These are phyloP conservation scores for Clarias gariepinus DNA, from an alignment of 2,113 vertebrate species.

Conservation along the genomic window DNA sequence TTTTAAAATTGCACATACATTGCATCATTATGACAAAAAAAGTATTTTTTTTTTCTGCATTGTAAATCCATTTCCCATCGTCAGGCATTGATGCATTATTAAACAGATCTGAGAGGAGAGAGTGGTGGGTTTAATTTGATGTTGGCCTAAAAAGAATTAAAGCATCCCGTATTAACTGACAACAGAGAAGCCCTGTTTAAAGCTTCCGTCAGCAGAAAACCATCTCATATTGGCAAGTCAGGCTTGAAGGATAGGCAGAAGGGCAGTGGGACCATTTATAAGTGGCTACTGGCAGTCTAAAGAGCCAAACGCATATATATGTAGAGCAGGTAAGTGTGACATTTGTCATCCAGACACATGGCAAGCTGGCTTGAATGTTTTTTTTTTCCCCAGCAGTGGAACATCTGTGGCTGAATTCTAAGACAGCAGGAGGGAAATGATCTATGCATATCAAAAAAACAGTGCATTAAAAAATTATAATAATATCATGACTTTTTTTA, in stretches of 20 bases:
- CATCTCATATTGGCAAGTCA: conserved; percentile 39
- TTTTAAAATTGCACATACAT: conserved; percentile 30
- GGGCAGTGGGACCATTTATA: conserved; percentile 39
- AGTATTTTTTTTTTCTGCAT: not conserved
- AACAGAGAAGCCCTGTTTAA: conserved; percentile 21
- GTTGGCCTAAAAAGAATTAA: conserved; percentile 21
- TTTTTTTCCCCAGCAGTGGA: conserved; percentile 16
- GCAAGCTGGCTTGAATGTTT: conserved; percentile 24
- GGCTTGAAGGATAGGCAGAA: conserved; percentile 43
- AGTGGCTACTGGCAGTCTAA: conserved; percentile 8
- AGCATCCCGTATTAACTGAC: conserved; percentile 10
- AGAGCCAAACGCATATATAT: conserved; percentile 27
- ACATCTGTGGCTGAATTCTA: conserved; percentile 19
- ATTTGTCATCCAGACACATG: conserved; percentile 46
- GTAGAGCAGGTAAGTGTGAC: conserved; percentile 40
- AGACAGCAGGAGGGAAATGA: conserved; percentile 19
- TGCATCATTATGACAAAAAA: conserved; percentile 1
- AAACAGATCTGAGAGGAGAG: conserved; percentile 14
- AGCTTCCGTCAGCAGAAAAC: conserved; percentile 40
- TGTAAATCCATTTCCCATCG: conserved; percentile 10
- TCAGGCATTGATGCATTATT: conserved; percentile 40
- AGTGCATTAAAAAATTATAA: too few relatives aligned
- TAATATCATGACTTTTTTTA: too few relatives aligned
- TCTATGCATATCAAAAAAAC: conserved; percentile 15
- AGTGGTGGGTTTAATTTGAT: conserved; percentile 26